A percentile compares a stretch with the other conserved stretches of the same genome.
phyloP scores from a whole-genome alignment of 1,140 invertebrate species.

The Euborellia annulipes region DNA sequence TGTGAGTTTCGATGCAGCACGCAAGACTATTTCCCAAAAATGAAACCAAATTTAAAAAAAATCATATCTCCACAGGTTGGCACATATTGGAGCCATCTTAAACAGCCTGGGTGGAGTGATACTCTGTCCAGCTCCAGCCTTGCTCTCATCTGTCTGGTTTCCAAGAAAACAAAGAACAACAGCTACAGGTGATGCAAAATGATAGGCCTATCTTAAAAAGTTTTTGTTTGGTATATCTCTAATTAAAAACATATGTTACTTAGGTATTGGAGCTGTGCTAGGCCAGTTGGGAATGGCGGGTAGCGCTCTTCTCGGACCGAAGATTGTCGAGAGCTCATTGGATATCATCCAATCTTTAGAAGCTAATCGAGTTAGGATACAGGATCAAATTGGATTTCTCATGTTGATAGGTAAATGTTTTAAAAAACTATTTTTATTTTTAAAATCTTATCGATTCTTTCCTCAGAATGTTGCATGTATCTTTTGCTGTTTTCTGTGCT shows the following conservation, averaged over 20 bases:
- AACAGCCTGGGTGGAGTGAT: slow-evolving; percentile 26
- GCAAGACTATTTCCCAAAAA: too few species aligned
- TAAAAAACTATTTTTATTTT: background rate
- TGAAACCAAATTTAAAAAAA: too few species aligned
- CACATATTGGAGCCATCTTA: slow-evolving; percentile 23
- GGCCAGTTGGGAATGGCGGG: slow-evolving; percentile 28
- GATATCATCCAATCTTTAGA: background rate
- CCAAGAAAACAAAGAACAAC: slow-evolving; percentile 25
- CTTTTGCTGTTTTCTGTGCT: slow-evolving; percentile 20
- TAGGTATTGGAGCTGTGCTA: slow-evolving; percentile 26
- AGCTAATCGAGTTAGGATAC: slow-evolving; percentile 11
- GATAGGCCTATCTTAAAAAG: background rate
- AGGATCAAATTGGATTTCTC: slow-evolving; percentile 16
- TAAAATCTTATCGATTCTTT: too few species aligned
- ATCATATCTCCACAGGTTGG: too few species aligned
- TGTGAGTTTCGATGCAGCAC: too few species aligned
- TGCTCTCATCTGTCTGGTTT: slow-evolving; percentile 28
- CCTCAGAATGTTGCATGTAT: slow-evolving; percentile 20
- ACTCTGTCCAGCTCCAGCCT: slow-evolving; percentile 22
- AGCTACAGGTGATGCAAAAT: slow-evolving; percentile 22
- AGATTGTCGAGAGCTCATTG: slow-evolving; percentile 15
- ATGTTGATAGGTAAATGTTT: slow-evolving; percentile 19
- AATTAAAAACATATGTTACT: too few species aligned
- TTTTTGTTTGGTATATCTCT: too few species aligned
- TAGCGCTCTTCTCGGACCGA: slow-evolving; percentile 25